Evolutionary conservation across 2,888 invertebrate genomes (phyloP).

Genomic region (Tineola bisselliella): DNA sequence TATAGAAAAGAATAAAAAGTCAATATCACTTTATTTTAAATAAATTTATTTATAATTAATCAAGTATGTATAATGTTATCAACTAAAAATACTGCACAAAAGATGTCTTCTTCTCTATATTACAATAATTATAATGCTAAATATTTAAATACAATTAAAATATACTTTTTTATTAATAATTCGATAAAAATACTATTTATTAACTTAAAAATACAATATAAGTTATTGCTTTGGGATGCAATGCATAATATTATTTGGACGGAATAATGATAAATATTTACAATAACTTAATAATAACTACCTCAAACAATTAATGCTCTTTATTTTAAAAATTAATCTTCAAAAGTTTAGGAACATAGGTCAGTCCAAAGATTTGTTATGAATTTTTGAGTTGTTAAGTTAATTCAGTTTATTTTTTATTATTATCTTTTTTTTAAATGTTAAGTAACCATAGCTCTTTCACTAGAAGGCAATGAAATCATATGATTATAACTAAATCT

Average conservation of each 20-base stretch:
- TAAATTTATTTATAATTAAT: neutral
- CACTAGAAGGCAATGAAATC: constrained; percentile 78
- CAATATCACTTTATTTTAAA: too few species aligned
- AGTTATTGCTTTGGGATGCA: constrained; percentile 60
- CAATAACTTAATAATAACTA: too few species aligned
- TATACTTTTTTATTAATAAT: constrained; percentile 7
- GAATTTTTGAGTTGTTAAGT: too few species aligned
- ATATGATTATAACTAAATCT: constrained; percentile 82
- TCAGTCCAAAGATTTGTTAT: neutral
- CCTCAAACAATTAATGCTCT: too few species aligned
- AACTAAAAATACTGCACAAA: neutral
- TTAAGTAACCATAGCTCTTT: constrained; percentile 64
- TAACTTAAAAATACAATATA: constrained; percentile 18
- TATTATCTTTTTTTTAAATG: neutral
- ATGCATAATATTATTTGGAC: constrained; percentile 20
- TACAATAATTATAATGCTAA: neutral
- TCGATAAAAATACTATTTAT: neutral
- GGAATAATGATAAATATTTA: neutral
- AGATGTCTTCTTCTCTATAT: neutral
- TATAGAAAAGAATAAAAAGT: too few species aligned
- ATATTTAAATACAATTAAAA: constrained; percentile 22
- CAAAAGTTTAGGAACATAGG: neutral
- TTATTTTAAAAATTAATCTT: too few species aligned
- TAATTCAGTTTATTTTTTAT: neutral
- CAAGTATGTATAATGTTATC: too few species aligned